phyloP scores from a whole-genome alignment of 2,888 invertebrate species.

The Zygaena filipendulae region DNA sequence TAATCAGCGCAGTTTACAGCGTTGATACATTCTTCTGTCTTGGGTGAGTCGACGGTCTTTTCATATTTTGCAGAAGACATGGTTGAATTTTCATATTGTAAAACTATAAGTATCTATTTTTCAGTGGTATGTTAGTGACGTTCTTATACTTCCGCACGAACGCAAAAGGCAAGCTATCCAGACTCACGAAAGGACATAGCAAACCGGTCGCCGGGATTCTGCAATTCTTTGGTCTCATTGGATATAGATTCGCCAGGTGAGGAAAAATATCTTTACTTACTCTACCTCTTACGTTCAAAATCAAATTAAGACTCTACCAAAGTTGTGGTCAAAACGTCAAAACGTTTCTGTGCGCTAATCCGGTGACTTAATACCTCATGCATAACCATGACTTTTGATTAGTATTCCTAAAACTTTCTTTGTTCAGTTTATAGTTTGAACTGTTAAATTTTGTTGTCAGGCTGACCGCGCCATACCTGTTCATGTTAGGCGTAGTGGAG shows the following conservation, averaged over 20 bases:
- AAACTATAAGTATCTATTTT: too few species aligned
- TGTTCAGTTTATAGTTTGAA: neutral
- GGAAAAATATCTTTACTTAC: slow-evolving; percentile 7
- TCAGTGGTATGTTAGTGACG: slow-evolving; percentile 84
- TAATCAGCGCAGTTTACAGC: slow-evolving; percentile 82
- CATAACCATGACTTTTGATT: neutral
- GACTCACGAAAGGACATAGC: slow-evolving; percentile 71
- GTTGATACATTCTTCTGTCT: slow-evolving; percentile 88
- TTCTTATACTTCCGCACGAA: slow-evolving; percentile 86
- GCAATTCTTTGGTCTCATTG: slow-evolving; percentile 81
- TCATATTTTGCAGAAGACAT: slow-evolving; percentile 1
- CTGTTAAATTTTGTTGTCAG: slow-evolving; percentile 34
- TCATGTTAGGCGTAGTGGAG: slow-evolving; percentile 84
- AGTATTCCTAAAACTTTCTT: neutral
- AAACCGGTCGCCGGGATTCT: slow-evolving; percentile 72
- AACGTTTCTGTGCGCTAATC: too few species aligned
- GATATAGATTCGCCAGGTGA: slow-evolving; percentile 81
- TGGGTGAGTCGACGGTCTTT: slow-evolving; percentile 37
- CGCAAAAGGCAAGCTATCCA: slow-evolving; percentile 77
- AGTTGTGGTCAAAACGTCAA: neutral
- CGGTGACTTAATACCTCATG: neutral
- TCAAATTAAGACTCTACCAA: neutral
- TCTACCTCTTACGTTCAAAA: too few species aligned
- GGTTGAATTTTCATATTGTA: too few species aligned
- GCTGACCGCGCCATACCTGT: slow-evolving; percentile 84